Evolutionary conservation across 2,797 vertebrate species (phyloP), one percentile per base, ranked within the genome.

Genomic region (Cossypha heuglini): DNA sequence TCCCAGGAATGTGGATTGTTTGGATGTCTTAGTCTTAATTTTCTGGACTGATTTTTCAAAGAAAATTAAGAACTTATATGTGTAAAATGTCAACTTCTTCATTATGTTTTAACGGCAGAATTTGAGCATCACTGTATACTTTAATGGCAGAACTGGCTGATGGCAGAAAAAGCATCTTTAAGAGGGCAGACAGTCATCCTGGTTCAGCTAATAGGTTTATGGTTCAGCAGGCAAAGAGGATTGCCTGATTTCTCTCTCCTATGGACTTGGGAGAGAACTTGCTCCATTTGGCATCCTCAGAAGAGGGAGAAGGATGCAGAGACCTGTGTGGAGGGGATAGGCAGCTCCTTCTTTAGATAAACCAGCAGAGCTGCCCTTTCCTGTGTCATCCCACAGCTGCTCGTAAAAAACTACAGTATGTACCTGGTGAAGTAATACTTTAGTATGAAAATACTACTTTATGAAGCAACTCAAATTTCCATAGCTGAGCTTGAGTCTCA

Each of bases 11-110:
- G 31, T 48, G 46, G 13, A 40, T 63, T 76, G 75, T 26, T 62
- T 62, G 43, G 18, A 21, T 63, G 8, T n/a, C 71, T 58, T 58
- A 13, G 2, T 38, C 7, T 52, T 49, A 29, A 18, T 62, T 49
- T 54, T 45, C 61, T 80, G 20, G 9, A 42, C 31, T 69, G 35
- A 31, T 90, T 79, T 94, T 86, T 89, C 55, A 51, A 74, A 71
- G 57, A 63, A 77, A 76, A 67, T 59, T 38, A 72, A 69, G 24
- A 58, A 46, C 8, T 21, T 4, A 35, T 3, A 40, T 0, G 0
- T 83, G 64, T 38, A 57, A 61, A 91, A 38, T 58, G 9, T 58
- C 71, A 62, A 22, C 26, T 83, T 49, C 24, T 52, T 80, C 5
- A 12, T 91, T 91, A 59, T 33, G 20, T 62, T 76, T 85, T 59